Evolutionary conservation across 2,888 invertebrate genomes (phyloP).

Genomic region (Xestia ashworthii): DNA sequence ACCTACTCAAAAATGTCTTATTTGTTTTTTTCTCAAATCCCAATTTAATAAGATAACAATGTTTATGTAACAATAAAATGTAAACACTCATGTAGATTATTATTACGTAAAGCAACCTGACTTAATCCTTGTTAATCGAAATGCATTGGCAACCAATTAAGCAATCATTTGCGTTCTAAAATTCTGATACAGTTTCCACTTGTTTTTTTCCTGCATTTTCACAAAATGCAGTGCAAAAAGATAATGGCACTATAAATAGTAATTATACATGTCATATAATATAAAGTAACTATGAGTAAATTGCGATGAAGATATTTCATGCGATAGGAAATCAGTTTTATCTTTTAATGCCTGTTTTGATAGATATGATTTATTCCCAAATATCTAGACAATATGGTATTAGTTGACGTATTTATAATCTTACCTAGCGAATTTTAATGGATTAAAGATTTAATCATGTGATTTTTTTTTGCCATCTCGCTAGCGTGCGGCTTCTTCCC

Average conservation of each 20-base stretch:
- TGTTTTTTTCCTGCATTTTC: not conserved
- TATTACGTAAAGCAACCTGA: too few relatives aligned
- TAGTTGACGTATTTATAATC: not conserved
- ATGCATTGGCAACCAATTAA: not conserved
- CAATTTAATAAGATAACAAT: too few relatives aligned
- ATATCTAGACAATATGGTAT: not conserved
- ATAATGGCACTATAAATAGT: not conserved
- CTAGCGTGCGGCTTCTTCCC: not conserved
- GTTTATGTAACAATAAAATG: too few relatives aligned
- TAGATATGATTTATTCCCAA: not conserved
- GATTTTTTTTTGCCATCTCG: not conserved
- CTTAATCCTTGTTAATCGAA: not conserved
- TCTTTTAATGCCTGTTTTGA: constrained; percentile 16
- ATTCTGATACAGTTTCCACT: not conserved
- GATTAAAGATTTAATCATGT: not conserved
- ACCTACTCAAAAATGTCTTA: too few relatives aligned
- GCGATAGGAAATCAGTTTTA: constrained; percentile 9
- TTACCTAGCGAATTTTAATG: not conserved
- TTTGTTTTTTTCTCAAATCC: too few relatives aligned
- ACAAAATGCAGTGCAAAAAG: not conserved
- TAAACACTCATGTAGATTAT: too few relatives aligned
- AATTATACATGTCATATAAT: too few relatives aligned
- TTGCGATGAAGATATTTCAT: not conserved
- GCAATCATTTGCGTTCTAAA: not conserved
- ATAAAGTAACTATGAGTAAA: not conserved